Evolutionary conservation across 1,140 invertebrate species (phyloP).

Genomic region (Brachionus rubens): DNA sequence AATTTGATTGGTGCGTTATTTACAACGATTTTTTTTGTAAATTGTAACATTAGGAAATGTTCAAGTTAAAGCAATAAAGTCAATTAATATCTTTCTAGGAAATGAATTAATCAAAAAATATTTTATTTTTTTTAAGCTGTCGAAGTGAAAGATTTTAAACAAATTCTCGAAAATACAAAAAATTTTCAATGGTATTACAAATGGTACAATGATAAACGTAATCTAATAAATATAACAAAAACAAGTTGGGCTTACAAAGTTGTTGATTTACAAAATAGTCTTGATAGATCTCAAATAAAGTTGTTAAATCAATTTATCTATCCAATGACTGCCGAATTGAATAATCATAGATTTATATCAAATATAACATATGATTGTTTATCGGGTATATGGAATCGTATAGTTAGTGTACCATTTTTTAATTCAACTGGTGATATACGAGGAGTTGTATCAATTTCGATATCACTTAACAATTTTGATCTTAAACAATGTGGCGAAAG

Average conservation of each 20-base stretch:
- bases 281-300: background rate
- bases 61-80: too few species aligned
- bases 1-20: too few species aligned
- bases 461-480: constrained; percentile 31
- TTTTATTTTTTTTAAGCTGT: background rate
- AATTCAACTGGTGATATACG: constrained; percentile 7
- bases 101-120: background rate
- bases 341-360: constrained; percentile 17
- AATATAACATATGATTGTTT: constrained; percentile 45
- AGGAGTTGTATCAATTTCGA: constrained; percentile 27
- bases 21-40: too few species aligned
- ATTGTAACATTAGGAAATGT: too few species aligned
- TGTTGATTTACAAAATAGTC: constrained; percentile 19
- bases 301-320: background rate
- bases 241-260: constrained; percentile 15
- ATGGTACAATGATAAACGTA: background rate
- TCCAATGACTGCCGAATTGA: constrained; percentile 2
- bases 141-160: constrained; percentile 21
- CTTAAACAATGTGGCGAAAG: constrained; percentile 37
- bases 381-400: constrained; percentile 7
- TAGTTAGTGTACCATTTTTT: constrained; percentile 38
- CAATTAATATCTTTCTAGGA: too few species aligned
- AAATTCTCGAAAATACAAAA: constrained; percentile 15
- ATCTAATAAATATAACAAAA: background rate
- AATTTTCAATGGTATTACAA: constrained; percentile 41